Percentiles rank a stretch among this genome's conserved stretches.
These are phyloP conservation scores for Hylaea fasciaria DNA, from an alignment of 2,888 invertebrate genomes.

Conservation along the genomic window DNA sequence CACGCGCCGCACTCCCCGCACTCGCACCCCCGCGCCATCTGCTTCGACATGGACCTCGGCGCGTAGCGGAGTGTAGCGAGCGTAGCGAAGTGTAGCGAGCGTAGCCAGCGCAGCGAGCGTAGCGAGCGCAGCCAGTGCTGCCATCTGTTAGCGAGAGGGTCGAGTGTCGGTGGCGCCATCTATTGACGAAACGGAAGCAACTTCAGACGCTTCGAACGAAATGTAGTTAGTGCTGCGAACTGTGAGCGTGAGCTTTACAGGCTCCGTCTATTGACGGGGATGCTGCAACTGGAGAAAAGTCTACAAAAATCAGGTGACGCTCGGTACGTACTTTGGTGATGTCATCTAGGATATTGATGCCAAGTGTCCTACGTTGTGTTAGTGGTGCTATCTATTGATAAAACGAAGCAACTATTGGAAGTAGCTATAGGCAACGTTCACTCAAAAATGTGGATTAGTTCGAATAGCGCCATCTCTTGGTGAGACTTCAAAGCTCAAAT, in stretches of 20 bases:
- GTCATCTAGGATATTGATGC: no score
- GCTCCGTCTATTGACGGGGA: no score
- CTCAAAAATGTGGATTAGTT: no score
- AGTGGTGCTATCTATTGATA: no score
- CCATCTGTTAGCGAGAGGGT: not conserved
- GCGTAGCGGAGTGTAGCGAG: conserved; percentile 44
- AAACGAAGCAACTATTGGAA: no score
- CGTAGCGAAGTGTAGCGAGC: conserved; percentile 7
- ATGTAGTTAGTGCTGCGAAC: not conserved
- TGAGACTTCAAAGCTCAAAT: no score
- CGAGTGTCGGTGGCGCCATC: not conserved
- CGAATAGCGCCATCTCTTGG: no score
- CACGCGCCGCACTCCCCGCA: conserved; percentile 78
- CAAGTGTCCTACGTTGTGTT: no score
- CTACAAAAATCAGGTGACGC: no score
- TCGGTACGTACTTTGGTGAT: no score
- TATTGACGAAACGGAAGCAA: not conserved
- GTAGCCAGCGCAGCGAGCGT: not conserved
- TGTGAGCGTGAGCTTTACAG: not conserved
- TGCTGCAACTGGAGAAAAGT: no score
- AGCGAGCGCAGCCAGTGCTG: not conserved
- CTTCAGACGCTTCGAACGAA: not conserved
- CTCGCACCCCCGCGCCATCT: conserved; percentile 68
- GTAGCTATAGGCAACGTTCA: no score
- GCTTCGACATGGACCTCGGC: conserved; percentile 80